phyloP scores from a whole-genome alignment of 37 sponge, comb jelly and placozoan genomes.

The Hexactinellida sp. region DNA sequence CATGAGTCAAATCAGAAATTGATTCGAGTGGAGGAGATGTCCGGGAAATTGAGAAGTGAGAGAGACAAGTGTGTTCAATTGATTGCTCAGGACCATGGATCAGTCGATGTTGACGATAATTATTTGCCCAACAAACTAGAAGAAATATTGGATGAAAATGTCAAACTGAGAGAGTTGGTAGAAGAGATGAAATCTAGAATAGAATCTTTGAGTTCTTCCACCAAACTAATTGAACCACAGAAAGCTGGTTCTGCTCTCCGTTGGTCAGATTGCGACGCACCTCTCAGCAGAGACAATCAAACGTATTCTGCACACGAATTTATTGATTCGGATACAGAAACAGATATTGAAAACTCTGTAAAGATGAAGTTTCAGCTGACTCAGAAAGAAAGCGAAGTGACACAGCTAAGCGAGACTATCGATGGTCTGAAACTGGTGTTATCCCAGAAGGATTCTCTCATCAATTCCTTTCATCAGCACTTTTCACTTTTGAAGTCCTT shows the following conservation, averaged over 20 bases:
- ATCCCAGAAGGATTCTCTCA: neutral
- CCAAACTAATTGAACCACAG: neutral
- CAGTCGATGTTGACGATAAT: neutral
- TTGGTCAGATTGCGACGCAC: neutral
- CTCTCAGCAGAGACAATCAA: neutral
- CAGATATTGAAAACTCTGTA: neutral
- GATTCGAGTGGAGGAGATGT: neutral
- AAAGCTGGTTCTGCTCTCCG: neutral
- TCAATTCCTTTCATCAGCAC: neutral
- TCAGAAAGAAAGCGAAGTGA: neutral
- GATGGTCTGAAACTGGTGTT: neutral
- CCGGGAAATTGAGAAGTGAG: neutral
- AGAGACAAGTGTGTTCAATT: neutral
- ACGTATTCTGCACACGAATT: too few species aligned
- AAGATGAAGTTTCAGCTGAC: neutral
- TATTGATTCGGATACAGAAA: neutral
- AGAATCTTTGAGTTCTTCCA: neutral
- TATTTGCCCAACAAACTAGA: neutral
- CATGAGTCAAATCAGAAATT: neutral
- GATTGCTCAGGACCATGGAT: neutral
- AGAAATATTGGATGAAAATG: neutral
- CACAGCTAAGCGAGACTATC: neutral
- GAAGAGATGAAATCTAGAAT: neutral
- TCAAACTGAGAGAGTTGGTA: neutral
- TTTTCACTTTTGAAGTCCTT: neutral